Evolutionary conservation across 92 coral and sea anemone genomes (phyloP), one percentile per base, ranked within the genome.

Genomic region (Blastomussa wellsi): DNA sequence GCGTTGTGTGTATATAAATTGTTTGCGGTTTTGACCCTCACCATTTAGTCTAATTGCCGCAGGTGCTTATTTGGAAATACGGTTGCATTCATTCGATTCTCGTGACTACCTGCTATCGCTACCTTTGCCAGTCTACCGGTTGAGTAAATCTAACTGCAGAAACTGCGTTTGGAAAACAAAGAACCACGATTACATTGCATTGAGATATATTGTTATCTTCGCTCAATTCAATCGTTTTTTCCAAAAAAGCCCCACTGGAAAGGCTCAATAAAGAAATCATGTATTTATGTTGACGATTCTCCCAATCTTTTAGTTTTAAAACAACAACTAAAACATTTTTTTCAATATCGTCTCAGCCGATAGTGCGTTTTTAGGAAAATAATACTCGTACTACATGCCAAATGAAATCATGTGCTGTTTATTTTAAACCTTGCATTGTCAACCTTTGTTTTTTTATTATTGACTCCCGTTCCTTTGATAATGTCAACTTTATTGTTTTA

Each of bases 21-120:
- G 41, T 59, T 38, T 59, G 82, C 53, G 82, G 82, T 59, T 59
- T 37, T 28, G 19, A 60, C 17, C 82, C 53, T 78, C 52, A 29
- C 31, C 20, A 37, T 37, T 38, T 3, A 2, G n/a, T n/a, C n/a
- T n/a, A n/a, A n/a, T n/a, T 19, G 32, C 49, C 5, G 49, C 75
- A 65, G 83, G 62, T 79, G 83, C 16, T 65, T 2, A 13, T 10
- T 44, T 17, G 44, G 74, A 29, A 36, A 24, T 36, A 33, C 22
- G 12, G n/a, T 57, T 60, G 29, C 51, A 28, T 79, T 65, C 47
- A 2, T 57, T 38, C 32, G 22, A 1, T 38, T 38, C 72, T 26
- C 82, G 38, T 13, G 26, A 8, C 37, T 12, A 13, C 20, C 47
- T 11, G 48, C 24, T 3, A 13, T 38, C 53, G 39, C 80, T 14